Base-by-base conservation (phyloP, 2,113 vertebrate genomes). In the Nanorana parkeri region DNA sequence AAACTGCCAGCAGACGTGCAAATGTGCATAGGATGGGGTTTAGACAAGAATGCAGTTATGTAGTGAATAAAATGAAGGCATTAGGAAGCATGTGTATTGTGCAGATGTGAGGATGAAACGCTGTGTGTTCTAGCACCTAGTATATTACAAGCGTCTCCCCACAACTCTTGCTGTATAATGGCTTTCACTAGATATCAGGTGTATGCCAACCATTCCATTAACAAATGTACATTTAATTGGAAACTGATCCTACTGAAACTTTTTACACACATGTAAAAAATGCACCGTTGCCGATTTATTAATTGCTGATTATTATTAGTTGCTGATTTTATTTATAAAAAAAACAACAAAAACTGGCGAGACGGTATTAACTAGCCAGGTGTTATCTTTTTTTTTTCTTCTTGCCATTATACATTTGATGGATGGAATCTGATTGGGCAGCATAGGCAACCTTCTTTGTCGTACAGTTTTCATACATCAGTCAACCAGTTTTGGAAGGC, bases 1-100 rank as follows among this genome's bases (percentile, higher is more conserved):
- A 80, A 83, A 83, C 77, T 76, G 80, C 64, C 72, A 76, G 23
- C 80, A 83, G 72, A 76, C 80, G 80, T 83, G 80, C 80, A 83
- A 83, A 83, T 83, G 80, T 83, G 80, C 80, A 75, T 83, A 75
- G 64, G 71, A 83, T 75, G 71, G 69, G 80, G 80, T 83, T 83
- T 83, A 76, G 71, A 66, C 71, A 68, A 83, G 64, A 84, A 67
- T 60, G 63, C 73, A 52, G 74, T 73, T 67, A 76, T 72, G 64
- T 76, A 56, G 66, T 67, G 28, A 83, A 68, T 76, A 75, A 76
- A 75, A 68, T 60, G 29, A 36, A 76, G 72, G 72, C 63, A 83
- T 83, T 83, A 83, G 63, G 54, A 76, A 36, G 71, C 63, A 63
- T 52, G 51, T 65, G 64, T 47, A 58, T 21, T 29, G 61, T 67